Conservation (phyloP, 2,113 vertebrate species). For the Dromiciops gliroides region DNA sequence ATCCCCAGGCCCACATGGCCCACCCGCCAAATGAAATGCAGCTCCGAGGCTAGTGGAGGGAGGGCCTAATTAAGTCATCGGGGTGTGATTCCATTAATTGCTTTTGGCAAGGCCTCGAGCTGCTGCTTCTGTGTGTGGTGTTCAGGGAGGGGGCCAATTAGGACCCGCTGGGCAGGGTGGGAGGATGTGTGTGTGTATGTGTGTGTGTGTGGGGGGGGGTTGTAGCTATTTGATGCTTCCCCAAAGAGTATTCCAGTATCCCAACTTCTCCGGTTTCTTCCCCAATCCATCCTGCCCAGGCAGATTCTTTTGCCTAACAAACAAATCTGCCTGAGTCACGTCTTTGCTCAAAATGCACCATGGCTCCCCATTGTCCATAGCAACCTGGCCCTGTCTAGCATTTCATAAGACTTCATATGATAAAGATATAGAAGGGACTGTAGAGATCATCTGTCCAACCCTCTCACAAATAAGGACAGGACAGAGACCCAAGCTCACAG, state of each 20-base stretch:
- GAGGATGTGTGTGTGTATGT: background rate
- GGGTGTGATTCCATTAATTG: background rate
- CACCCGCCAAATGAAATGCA: background rate
- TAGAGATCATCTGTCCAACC: background rate
- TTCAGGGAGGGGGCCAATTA: background rate
- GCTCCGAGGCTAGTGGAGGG: background rate
- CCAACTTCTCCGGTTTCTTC: background rate
- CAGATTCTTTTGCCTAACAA: background rate
- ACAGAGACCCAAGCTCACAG: too few relatives aligned
- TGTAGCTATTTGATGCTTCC: background rate
- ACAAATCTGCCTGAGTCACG: background rate
- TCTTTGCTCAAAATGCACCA: background rate
- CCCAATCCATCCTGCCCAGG: background rate
- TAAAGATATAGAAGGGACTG: background rate
- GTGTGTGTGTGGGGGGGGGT: too few relatives aligned
- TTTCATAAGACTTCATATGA: background rate
- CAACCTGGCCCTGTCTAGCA: background rate
- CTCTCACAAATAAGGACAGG: background rate
- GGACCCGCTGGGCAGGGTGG: background rate
- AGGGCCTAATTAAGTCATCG: background rate
- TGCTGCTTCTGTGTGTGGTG: background rate
- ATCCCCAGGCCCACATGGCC: background rate
- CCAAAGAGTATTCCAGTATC: background rate
- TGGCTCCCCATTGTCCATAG: background rate
- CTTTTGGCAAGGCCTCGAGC: background rate